phyloP scores from a whole-genome alignment of 2,888 invertebrate genomes.

The Dorcus hopei region DNA sequence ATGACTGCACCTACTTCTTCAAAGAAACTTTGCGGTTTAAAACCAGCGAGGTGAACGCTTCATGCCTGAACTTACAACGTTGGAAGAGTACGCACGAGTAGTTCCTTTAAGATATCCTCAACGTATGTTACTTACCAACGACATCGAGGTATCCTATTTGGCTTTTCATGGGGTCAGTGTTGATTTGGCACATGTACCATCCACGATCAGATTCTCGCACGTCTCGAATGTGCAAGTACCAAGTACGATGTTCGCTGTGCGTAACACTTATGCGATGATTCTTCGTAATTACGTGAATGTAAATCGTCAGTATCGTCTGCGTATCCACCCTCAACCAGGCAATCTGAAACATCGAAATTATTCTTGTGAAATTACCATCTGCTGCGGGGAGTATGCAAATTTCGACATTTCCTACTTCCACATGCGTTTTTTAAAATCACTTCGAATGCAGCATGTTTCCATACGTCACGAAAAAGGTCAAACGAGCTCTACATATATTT shows the following conservation, averaged over 20 bases:
- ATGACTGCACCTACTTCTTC: too few species aligned
- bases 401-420: background rate
- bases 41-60: too few species aligned
- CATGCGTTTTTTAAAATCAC: too few species aligned
- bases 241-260: constrained; percentile 75
- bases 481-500: too few species aligned
- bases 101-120: too few species aligned
- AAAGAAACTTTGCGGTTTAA: too few species aligned
- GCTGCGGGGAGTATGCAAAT: background rate
- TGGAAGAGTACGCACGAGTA: too few species aligned
- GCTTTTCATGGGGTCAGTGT: constrained; percentile 73
- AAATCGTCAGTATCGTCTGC: constrained; percentile 85
- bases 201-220: constrained; percentile 77
- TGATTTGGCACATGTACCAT: constrained; percentile 78
- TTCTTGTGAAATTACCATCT: too few species aligned
- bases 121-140: constrained; percentile 54
- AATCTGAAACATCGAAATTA: constrained; percentile 58
- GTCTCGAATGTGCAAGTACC: constrained; percentile 78
- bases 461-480: too few species aligned
- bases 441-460: too few species aligned
- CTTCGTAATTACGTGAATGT: constrained; percentile 85
- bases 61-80: too few species aligned
- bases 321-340: constrained; percentile 89
- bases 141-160: constrained; percentile 65
- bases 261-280: constrained; percentile 81